Percentiles rank a stretch among this genome's conserved stretches.
Conservation (phyloP, 1,140 invertebrate species). For the Penaeus indicus region DNA sequence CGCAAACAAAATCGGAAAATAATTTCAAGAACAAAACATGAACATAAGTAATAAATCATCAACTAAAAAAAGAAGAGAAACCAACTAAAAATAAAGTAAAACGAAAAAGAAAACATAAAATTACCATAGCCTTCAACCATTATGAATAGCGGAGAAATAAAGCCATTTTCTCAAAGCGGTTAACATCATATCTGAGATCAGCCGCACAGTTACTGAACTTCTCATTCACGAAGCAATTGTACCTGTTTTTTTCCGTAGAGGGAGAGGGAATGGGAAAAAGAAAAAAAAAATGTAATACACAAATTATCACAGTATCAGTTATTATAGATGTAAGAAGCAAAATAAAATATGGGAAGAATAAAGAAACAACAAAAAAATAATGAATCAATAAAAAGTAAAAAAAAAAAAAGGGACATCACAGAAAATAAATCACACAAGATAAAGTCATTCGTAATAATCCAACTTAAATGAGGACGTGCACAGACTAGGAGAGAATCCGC, state of each 20-base stretch:
- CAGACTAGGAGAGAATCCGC: neutral
- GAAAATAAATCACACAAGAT: neutral
- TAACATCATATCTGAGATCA: neutral
- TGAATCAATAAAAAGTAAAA: neutral
- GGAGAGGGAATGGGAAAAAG: neutral
- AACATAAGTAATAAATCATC: too few relatives aligned
- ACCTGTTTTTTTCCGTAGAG: neutral
- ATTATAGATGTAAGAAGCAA: neutral
- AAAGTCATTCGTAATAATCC: neutral
- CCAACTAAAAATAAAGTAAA: too few relatives aligned
- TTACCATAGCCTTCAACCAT: neutral
- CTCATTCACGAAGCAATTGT: constrained; percentile 4
- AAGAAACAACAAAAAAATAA: constrained; percentile 7
- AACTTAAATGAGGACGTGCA: neutral
- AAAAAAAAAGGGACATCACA: neutral
- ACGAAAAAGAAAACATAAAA: neutral
- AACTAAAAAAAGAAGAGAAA: too few relatives aligned
- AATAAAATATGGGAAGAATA: neutral
- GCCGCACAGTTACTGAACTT: neutral
- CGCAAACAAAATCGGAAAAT: too few relatives aligned
- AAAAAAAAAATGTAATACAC: neutral
- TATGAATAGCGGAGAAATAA: neutral
- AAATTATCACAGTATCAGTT: too few relatives aligned
- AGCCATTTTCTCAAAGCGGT: neutral
- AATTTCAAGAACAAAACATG: too few relatives aligned